Base-by-base conservation (phyloP, 2,797 vertebrate species). In the Antrozous pallidus region DNA sequence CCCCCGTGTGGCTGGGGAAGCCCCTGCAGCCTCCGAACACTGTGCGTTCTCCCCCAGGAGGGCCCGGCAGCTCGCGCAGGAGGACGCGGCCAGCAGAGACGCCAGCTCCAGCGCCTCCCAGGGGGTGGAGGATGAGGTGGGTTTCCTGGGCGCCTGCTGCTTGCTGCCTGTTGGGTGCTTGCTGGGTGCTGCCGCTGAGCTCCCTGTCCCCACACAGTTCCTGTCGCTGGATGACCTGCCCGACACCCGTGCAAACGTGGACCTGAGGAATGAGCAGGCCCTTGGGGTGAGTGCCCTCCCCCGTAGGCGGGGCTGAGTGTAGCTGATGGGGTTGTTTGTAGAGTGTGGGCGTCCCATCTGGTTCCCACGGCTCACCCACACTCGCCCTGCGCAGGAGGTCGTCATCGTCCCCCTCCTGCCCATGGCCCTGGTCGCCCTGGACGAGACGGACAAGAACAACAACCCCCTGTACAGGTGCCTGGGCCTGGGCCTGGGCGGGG, bases 391-490 rank as follows among this genome's bases (percentile, higher is more conserved):
- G 3, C 90, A 99, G 99, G 65, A 73, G 0, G 97, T 99, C 36
- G 90, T 75, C 0, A 95, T 99, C 5, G 56, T 98, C 5, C 99
- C 98, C 56, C 98, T 99, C 47, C 98, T 98, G 33, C 99, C 99
- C 0, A 98, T 98, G 97, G 98, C 98, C 87, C 97, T 99, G 94
- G 98, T 99, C 67, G 98, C 98, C 17, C 98, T 97, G 0, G 99
- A 99, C 0, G 98, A 98, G 0, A 40, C 80, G 0, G 99, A 99
- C 93, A 99, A 99, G 97, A 98, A 97, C 61, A 98, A 96, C 17
- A 98, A 98, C 33, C 99, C 99, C 0, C 98, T 99, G 45, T 98
- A 99, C 96, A 99, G 99, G 99, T 99, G 92, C 24, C n/a, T 8
- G 33, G 36, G 12, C 26, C n/a, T 6, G 42, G 24, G 2, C n/a